Base-by-base conservation (phyloP, 2,888 invertebrate species). In the Drosophila anceps region DNA sequence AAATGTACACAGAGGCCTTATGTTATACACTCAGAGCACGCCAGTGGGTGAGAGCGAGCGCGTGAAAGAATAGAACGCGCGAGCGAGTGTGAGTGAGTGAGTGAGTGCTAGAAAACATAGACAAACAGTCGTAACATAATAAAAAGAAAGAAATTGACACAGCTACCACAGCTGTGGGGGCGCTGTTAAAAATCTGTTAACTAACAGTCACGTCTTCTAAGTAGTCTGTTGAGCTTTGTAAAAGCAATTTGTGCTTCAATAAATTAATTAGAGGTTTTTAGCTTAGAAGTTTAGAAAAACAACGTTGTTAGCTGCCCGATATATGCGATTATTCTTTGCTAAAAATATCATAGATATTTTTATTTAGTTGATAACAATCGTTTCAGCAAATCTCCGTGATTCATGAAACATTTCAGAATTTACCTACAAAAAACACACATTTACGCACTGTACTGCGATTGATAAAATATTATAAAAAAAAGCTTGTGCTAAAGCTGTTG, bases 1-100 rank as follows among this genome's bases (percentile, higher is more conserved):
- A 82, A 84, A 84, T 76, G 76, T 87, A 85, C 73, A 78, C 76
- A 83, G 76, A 71, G 77, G 64, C 84, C 76, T 69, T 64, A 70
- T 60, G 61, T 69, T 79, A 81, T 69, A 44, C 70, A 73, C 67
- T 66, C 53, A 68, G 70, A 67, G 59, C 31, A 39, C n/a, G 43
- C 57, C 39, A 70, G 57, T 9, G 46, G 46, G 29, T 31, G 46
- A 13, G 65, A 35, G 59, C 31, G 39, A 39, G 54, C 37, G 39
- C 35, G 51, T 13, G 44, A 6, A 18, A 18, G 33, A 2, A 58
- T 35, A 9, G 51, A 24, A 15, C 43, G 33, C 43, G 33, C 20
- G n/a, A 31, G 67, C 15, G 54, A 10, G 64, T 33, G 48, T 44
- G 65, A 37, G 48, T 44, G 65, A 57, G 57, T 53, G 62, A 53